Percentiles rank a stretch among this genome's conserved stretches.
Evolutionary conservation across 2,797 vertebrate genomes (phyloP).

Genomic region (Arctocebus calabarensis): DNA sequence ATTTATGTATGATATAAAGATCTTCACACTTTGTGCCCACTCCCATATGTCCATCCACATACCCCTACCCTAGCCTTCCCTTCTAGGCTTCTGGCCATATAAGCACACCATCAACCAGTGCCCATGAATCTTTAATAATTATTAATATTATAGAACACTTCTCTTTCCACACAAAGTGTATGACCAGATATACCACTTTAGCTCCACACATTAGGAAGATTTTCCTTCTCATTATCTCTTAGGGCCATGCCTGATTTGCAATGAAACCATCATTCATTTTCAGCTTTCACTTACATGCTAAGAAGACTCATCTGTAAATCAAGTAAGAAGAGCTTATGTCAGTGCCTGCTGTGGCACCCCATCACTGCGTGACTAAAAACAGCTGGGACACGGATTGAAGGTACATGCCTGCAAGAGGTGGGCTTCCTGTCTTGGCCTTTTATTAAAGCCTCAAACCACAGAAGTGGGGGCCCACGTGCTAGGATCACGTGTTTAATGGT

Average conservation of each 20-base stretch:
- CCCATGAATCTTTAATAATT: not conserved
- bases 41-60: not conserved
- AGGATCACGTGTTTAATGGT: too few relatives aligned
- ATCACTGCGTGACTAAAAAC: too few relatives aligned
- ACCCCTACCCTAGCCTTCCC: not conserved
- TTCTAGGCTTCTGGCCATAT: not conserved
- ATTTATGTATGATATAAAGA: slow-evolving; percentile 20
- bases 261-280: slow-evolving; percentile 12
- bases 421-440: too few relatives aligned
- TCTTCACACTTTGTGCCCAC: slow-evolving; percentile 28
- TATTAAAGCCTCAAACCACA: too few relatives aligned
- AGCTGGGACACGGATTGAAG: too few relatives aligned
- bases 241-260: not conserved
- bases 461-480: too few relatives aligned
- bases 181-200: not conserved
- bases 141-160: not conserved
- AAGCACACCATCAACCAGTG: not conserved
- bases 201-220: slow-evolving; percentile 16
- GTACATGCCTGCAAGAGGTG: too few relatives aligned
- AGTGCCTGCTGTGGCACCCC: too few relatives aligned
- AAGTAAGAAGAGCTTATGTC: not conserved
- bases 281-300: not conserved
- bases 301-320: not conserved
- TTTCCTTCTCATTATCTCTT: slow-evolving; percentile 11
- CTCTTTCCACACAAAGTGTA: not conserved